phyloP scores from a whole-genome alignment of 2,797 vertebrate genomes.

The Platalea minor region DNA sequence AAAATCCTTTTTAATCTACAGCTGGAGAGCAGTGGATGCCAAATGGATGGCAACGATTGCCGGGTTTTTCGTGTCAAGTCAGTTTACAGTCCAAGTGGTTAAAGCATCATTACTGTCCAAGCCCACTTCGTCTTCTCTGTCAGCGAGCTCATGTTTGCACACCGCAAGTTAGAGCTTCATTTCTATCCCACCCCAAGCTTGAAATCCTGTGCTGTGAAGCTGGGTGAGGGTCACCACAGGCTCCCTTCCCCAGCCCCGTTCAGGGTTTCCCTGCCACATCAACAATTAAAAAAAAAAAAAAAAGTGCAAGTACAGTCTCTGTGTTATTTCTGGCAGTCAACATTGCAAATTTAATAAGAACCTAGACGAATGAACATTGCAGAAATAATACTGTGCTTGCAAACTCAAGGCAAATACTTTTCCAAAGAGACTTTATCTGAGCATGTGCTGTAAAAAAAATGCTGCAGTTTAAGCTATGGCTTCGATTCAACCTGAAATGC shows the following conservation, averaged over 20 bases:
- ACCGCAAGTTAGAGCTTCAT: neutral
- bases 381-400: neutral
- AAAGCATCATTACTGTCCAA: neutral
- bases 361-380: neutral
- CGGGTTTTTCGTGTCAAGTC: neutral
- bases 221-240: neutral
- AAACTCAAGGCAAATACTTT: neutral
- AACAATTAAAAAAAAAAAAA: neutral
- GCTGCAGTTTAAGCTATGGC: neutral
- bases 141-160: neutral
- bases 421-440: neutral
- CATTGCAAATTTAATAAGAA: neutral
- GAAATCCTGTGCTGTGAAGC: neutral
- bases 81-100: neutral
- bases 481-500: constrained; percentile 6
- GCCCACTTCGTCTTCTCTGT: neutral
- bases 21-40: neutral
- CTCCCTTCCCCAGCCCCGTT: neutral
- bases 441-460: neutral
- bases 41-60: neutral
- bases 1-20: neutral
- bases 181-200: neutral
- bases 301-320: neutral
- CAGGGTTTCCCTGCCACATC: constrained; percentile 34
- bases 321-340: neutral